Evolutionary conservation across 2,113 vertebrate species (phyloP).

Genomic region (Isurus oxyrinchus): DNA sequence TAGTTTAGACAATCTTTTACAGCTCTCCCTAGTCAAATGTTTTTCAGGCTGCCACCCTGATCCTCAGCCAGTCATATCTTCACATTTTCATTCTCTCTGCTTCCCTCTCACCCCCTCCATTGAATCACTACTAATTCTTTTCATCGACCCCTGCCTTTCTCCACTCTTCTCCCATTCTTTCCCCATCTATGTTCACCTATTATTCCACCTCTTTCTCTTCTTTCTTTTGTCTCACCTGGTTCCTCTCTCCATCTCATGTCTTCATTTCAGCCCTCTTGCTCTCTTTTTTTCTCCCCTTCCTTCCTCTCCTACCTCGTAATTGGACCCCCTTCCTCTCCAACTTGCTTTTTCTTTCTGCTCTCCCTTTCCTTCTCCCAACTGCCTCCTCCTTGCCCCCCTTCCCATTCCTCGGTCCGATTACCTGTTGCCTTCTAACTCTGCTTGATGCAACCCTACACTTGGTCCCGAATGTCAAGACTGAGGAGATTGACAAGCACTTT

Average conservation of each 20-base stretch:
- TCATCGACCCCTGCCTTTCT: background rate
- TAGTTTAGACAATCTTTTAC: background rate
- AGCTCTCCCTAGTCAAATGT: background rate
- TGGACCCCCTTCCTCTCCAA: background rate
- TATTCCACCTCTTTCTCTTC: too few species aligned
- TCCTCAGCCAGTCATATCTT: background rate
- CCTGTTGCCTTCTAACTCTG: background rate
- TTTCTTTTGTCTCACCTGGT: background rate
- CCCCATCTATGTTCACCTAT: background rate
- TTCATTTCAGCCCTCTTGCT: background rate
- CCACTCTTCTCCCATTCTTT: background rate
- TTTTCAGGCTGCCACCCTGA: background rate
- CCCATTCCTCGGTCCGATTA: background rate
- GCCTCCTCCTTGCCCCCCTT: background rate
- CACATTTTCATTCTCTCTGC: background rate
- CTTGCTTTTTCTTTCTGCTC: background rate
- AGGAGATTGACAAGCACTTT: background rate
- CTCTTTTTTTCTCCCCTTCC: background rate
- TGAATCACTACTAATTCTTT: background rate
- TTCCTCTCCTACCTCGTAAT: background rate
- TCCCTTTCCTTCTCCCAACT: background rate
- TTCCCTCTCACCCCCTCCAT: background rate
- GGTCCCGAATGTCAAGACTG: background rate
- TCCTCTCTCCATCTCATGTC: background rate
- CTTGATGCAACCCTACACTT: background rate